Percentiles rank a stretch among this genome's conserved stretches.
These are phyloP conservation scores for Gallinago media DNA, from an alignment of 2,113 vertebrate genomes.

Conservation along the genomic window DNA sequence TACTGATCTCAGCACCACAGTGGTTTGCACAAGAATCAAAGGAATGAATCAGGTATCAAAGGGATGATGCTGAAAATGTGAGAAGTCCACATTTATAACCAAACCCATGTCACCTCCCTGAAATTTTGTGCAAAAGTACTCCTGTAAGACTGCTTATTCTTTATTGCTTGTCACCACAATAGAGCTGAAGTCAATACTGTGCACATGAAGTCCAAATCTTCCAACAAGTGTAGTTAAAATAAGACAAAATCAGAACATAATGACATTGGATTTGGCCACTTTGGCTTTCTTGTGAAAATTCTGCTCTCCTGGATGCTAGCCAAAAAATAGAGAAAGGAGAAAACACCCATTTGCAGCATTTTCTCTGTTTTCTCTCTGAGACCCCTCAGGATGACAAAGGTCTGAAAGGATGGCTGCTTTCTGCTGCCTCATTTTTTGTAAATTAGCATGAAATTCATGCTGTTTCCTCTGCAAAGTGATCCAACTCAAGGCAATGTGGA, in stretches of 20 bases:
- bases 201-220: background rate
- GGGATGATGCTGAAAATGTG: background rate
- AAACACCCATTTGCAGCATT: background rate
- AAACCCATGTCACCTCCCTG: background rate
- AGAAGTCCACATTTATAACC: background rate
- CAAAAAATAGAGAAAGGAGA: background rate
- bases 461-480: background rate
- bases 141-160: background rate
- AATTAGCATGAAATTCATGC: background rate
- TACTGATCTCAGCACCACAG: background rate
- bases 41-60: background rate
- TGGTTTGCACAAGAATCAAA: background rate
- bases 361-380: background rate
- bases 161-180: background rate
- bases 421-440: background rate
- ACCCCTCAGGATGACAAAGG: background rate
- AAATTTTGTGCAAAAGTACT: background rate
- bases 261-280: background rate
- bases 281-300: background rate
- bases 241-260: background rate
- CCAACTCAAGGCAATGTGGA: background rate
- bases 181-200: background rate
- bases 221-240: background rate
- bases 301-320: background rate
- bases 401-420: background rate